phyloP scores from a whole-genome alignment of 2,113 vertebrate genomes.

The Salvator merianae region DNA sequence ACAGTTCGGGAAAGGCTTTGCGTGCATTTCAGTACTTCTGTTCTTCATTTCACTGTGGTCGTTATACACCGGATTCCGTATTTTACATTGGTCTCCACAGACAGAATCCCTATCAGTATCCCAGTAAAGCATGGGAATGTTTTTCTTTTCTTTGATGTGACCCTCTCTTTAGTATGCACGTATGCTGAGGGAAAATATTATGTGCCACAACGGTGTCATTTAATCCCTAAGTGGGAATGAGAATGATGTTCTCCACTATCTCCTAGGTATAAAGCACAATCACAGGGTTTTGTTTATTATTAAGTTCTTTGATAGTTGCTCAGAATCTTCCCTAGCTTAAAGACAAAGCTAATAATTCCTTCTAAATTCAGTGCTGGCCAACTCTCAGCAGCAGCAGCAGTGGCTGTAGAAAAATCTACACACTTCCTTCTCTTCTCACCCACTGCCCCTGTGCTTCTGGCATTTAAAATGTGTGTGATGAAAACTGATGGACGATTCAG shows the following conservation, averaged over 20 bases:
- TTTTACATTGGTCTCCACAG: not conserved
- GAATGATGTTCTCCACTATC: conserved; percentile 24
- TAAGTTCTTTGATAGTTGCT: not conserved
- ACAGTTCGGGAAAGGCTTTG: not conserved
- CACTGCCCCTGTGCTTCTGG: not conserved
- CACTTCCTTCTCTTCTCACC: not conserved
- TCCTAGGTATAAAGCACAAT: conserved; percentile 3
- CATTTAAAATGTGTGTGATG: not conserved
- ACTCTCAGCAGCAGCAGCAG: not conserved
- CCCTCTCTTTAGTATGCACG: not conserved
- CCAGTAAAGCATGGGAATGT: not conserved
- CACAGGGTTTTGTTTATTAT: not conserved
- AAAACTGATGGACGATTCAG: not conserved
- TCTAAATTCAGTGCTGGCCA: not conserved
- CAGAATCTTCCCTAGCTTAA: not conserved
- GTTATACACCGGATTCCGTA: not conserved
- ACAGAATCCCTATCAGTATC: not conserved
- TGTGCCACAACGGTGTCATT: not conserved
- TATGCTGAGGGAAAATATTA: not conserved
- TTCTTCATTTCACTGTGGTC: not conserved
- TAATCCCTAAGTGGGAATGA: conserved; percentile 16
- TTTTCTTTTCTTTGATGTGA: no score
- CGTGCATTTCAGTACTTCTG: not conserved
- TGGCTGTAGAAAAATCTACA: not conserved
- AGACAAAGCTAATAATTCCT: not conserved